These are phyloP conservation scores for Romanogobio albipinnatus DNA, from an alignment of 2,113 vertebrate species.

Conservation along the genomic window DNA sequence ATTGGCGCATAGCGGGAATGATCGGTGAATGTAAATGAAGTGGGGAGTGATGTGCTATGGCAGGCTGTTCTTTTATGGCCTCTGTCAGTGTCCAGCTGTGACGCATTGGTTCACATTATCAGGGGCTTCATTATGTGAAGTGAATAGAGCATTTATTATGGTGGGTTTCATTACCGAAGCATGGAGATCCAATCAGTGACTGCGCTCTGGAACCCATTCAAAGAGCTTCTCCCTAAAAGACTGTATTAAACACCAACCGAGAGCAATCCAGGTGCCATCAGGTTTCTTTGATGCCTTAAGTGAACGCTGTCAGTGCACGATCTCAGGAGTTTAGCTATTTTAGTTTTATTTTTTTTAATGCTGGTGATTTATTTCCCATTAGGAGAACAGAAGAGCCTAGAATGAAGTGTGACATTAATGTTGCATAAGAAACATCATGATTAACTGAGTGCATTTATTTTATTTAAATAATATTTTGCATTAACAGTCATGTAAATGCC, in stretches of 20 bases:
- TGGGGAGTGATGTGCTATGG: constrained; percentile 43
- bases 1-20: constrained; percentile 58
- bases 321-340: constrained; percentile 8
- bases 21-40: constrained; percentile 68
- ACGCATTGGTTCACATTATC: constrained; percentile 55
- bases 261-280: constrained; percentile 29
- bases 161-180: constrained; percentile 56
- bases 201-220: constrained; percentile 10
- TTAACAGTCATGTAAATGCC: constrained; percentile 27
- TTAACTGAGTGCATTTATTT: constrained; percentile 10
- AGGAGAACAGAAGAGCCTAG: background rate
- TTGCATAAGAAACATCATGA: constrained; percentile 1
- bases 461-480: constrained; percentile 28
- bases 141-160: constrained; percentile 51
- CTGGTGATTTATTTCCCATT: background rate
- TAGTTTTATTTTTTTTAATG: background rate
- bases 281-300: constrained; percentile 39
- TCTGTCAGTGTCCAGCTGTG: constrained; percentile 50
- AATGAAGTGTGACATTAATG: constrained; percentile 6
- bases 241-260: constrained; percentile 48
- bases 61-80: constrained; percentile 49
- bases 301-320: background rate
- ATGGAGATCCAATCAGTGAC: constrained; percentile 40
- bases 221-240: constrained; percentile 30
- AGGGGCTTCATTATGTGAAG: constrained; percentile 55